Base-by-base conservation (phyloP, 2,113 vertebrate genomes). In the Anarrhichthys ocellatus region DNA sequence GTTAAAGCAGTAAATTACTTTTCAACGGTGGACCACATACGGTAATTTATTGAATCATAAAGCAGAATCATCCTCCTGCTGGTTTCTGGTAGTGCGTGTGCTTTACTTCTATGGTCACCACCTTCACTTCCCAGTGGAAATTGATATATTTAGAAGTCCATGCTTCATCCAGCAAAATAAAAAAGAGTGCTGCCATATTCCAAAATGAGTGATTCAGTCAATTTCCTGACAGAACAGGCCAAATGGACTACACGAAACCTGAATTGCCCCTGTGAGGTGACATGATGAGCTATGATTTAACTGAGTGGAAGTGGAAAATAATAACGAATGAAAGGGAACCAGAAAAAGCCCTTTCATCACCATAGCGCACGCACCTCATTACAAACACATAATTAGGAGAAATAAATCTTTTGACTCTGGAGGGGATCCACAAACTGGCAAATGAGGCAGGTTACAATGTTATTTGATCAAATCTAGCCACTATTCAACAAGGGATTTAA, bases 31-130 rank as follows among this genome's bases (percentile, higher is more conserved):
- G 40, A 48, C 65, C 70, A 50, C 70, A 46, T 38, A 56, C 44
- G 58, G 38, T 58, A 63, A 76, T 72, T 61, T 72, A 82, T 89
- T 87, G 81, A 73, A 34, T 76, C 63, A 40, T 24, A 50, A 64
- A 24, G 66, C 69, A 42, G 32, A 7, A 7, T 54, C 63, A 38
- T 56, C 65, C 29, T 66, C 68, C 76, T 46, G n/a, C 66, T 68
- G 20, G 7, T 71, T 80, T 22, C 44, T 56, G 32, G 24, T 73
- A 46, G 22, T 24, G 62, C 36, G 4, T 10, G 36, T 54, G 46
- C 40, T 67, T 71, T 20, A 13, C 32, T 64, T 63, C 32, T 20
- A 34, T 52, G 9, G 8, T 22, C 20, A 29, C 70, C 6, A 2
- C n/a, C 38, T 22, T 62, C 29, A 11, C 58, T 68, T 34, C 15